Evolutionary conservation across 2,888 invertebrate species (phyloP).

Genomic region (Drosophila pegasa): DNA sequence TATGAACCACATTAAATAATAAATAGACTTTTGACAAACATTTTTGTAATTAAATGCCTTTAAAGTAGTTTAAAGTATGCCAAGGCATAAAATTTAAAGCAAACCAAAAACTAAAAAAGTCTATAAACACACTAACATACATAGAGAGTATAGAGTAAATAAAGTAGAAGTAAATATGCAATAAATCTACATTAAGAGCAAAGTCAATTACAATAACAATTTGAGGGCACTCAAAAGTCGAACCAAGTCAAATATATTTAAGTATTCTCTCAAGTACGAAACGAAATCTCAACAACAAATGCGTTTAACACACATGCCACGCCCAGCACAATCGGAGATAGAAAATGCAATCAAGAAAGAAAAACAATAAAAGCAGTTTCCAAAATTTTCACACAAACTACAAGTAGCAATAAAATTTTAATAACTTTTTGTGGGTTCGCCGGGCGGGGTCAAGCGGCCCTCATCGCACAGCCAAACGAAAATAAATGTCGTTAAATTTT

Average conservation of each 20-base stretch:
- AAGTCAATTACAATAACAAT: slow-evolving; percentile 33
- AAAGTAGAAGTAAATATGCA: slow-evolving; percentile 2
- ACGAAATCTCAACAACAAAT: slow-evolving; percentile 38
- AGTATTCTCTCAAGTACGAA: slow-evolving; percentile 20
- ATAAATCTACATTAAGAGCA: slow-evolving; percentile 20
- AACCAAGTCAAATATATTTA: slow-evolving; percentile 18
- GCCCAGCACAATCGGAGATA: slow-evolving; percentile 8
- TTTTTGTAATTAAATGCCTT: neutral
- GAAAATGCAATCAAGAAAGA: slow-evolving; percentile 34
- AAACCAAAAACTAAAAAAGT: neutral
- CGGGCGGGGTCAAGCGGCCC: slow-evolving; percentile 46
- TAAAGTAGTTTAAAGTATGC: neutral
- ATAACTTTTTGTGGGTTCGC: slow-evolving; percentile 66
- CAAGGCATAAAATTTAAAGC: neutral
- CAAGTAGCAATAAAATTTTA: slow-evolving; percentile 66
- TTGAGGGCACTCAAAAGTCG: slow-evolving; percentile 33
- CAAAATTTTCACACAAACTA: slow-evolving; percentile 48
- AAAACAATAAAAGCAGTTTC: slow-evolving; percentile 47
- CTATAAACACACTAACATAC: neutral
- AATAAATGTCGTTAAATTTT: slow-evolving; percentile 45
- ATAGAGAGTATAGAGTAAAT: neutral
- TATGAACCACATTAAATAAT: neutral
- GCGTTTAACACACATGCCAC: slow-evolving; percentile 47
- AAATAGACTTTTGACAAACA: neutral
- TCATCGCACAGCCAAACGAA: slow-evolving; percentile 33